Percentiles rank a stretch among this genome's conserved stretches.
Evolutionary conservation across 2,888 invertebrate species (phyloP).

Genomic region (Endotricha flammealis): DNA sequence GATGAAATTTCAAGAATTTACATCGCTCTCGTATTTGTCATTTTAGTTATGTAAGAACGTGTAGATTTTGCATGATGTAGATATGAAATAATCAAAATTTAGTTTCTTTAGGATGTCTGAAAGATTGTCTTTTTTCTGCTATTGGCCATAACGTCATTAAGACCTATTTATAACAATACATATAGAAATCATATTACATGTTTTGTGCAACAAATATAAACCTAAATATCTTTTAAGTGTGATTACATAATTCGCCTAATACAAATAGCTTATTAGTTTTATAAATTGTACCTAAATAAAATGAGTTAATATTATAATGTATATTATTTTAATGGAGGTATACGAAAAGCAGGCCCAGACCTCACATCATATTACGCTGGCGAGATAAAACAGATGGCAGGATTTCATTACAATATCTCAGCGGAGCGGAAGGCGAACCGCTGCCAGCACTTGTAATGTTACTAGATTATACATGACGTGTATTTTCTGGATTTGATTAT

Average conservation of each 20-base stretch:
- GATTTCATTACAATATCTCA: constrained; percentile 73
- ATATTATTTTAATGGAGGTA: constrained; percentile 42
- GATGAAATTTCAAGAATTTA: constrained; percentile 1
- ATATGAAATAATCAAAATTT: neutral
- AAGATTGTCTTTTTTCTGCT: too few species aligned
- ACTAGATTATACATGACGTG: constrained; percentile 57
- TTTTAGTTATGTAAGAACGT: neutral
- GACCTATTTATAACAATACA: too few species aligned
- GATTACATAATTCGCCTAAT: too few species aligned
- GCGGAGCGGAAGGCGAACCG: constrained; percentile 58
- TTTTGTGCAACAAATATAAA: too few species aligned
- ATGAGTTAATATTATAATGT: constrained; percentile 18
- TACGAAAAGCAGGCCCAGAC: constrained; percentile 49
- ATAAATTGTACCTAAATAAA: constrained; percentile 9
- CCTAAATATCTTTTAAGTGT: too few species aligned
- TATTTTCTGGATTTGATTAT: constrained; percentile 39
- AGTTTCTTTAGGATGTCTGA: neutral
- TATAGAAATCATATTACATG: too few species aligned
- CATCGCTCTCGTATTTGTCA: neutral
- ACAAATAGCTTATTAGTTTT: too few species aligned
- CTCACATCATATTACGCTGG: constrained; percentile 55
- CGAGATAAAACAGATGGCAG: constrained; percentile 70
- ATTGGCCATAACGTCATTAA: too few species aligned
- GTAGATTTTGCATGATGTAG: neutral
- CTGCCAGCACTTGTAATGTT: constrained; percentile 55